Evolutionary conservation across 2,113 vertebrate species (phyloP), one percentile per base, ranked within the genome.

Genomic region (Apodemus speciosus): DNA sequence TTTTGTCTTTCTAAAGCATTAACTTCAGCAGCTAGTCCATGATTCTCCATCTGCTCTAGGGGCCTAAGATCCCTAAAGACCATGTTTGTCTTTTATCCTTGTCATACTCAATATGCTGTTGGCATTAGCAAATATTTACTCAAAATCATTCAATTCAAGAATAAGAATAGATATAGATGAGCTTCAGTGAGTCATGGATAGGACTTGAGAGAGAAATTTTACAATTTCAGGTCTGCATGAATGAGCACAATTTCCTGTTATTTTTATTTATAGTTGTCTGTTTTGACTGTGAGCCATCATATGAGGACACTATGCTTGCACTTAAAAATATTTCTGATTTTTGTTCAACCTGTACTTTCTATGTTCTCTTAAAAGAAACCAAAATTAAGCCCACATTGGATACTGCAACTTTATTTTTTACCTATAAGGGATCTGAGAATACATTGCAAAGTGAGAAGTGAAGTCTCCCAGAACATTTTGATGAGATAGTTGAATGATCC

Each of bases 1-100:
- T 69, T 93, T 97, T 87, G 51, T 49, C 68, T 93, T 96, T 58
- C 43, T 87, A 87, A 93, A 69, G 27, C 90, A 89, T 96, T 91
- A 56, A 80, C 85, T 94, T 85, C 77, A 92, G 60, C 16, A 13
- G 51, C 85, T 88, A 68, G 30, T 62, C 86, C 49, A 38, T 95
- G 86, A 92, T 93, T 83, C 81, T 89, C 66, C 76, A 81, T 93
- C 73, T 92, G 60, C 62, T 96, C 9, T 90, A 81, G 35, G 72
- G 95, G 62, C 40, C 73, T 85, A 93, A 86, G 76, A 85, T 90
- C 51, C 85, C 88, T 89, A 90, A 88, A 88, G 72, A 94, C 81
- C 93, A 58, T 89, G 32, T 27, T 93, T 92, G 68, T 85, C 72
- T 94, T 96, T 32, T 85, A 21, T 92, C 71, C 25, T 86, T 89